A percentile compares a stretch with the other conserved stretches of the same genome.
phyloP scores from a whole-genome alignment of 2,888 invertebrate species.

The Eremobia ochroleuca region DNA sequence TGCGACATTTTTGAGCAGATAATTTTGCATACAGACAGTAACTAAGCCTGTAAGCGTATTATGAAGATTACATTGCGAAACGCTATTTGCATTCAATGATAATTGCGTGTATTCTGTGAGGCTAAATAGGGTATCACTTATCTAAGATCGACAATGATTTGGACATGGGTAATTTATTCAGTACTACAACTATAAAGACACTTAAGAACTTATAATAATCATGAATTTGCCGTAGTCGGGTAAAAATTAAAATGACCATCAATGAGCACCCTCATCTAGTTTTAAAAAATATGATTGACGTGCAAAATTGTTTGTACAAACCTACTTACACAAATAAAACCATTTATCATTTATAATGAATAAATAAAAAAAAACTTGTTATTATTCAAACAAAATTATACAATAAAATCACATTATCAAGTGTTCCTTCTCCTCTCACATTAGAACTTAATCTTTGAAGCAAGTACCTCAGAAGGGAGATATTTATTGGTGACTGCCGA shows the following conservation, averaged over 20 bases:
- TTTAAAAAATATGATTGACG: no score
- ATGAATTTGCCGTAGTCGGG: neutral
- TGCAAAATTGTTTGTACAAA: no score
- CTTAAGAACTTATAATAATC: neutral
- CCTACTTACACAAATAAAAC: no score
- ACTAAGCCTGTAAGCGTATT: neutral
- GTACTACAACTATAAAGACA: neutral
- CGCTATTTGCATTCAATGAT: neutral
- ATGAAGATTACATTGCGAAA: neutral
- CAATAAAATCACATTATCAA: neutral
- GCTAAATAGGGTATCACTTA: neutral
- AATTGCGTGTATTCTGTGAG: neutral
- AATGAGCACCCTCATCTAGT: no score
- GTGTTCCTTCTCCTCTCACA: conserved; percentile 28
- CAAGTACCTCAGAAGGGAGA: conserved; percentile 63
- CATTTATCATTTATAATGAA: no score
- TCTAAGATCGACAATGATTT: neutral
- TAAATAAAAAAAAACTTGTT: no score
- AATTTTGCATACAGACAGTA: neutral
- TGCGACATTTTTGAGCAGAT: conserved; percentile 10
- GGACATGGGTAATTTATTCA: neutral
- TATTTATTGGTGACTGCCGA: conserved; percentile 74
- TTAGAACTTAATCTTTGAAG: conserved; percentile 64
- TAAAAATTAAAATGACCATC: neutral
- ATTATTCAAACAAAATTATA: no score